Conservation (phyloP, 2,888 invertebrate genomes). For the Idaea biselata region DNA sequence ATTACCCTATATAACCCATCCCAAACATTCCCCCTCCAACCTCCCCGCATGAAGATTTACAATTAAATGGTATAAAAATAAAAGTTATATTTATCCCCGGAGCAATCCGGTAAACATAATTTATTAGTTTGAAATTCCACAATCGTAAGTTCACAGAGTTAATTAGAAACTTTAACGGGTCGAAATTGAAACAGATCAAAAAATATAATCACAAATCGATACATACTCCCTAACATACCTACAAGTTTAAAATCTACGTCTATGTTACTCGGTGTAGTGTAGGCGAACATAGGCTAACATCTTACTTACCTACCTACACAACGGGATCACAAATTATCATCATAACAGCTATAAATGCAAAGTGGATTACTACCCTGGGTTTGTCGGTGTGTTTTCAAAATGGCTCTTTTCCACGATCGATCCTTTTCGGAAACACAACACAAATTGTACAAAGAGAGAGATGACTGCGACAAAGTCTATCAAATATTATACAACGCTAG, state of each 20-base stretch:
- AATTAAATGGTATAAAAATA: slow-evolving; percentile 29
- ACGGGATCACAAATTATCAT: slow-evolving; percentile 49
- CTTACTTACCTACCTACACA: slow-evolving; percentile 55
- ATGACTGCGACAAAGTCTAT: slow-evolving; percentile 31
- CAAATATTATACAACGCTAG: slow-evolving; percentile 24
- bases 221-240: slow-evolving; percentile 63
- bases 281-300: slow-evolving; percentile 57
- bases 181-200: slow-evolving; percentile 68
- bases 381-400: slow-evolving; percentile 92
- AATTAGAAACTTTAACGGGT: slow-evolving; percentile 65
- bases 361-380: slow-evolving; percentile 68
- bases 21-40: too few relatives aligned
- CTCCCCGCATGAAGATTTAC: too few relatives aligned
- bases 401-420: slow-evolving; percentile 90
- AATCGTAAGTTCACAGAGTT: slow-evolving; percentile 72
- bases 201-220: slow-evolving; percentile 62
- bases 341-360: slow-evolving; percentile 58
- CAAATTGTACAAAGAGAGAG: slow-evolving; percentile 81
- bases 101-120: slow-evolving; percentile 60
- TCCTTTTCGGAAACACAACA: slow-evolving; percentile 94
- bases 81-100: slow-evolving; percentile 51
- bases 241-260: slow-evolving; percentile 56
- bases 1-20: too few relatives aligned
- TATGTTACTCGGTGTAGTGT: slow-evolving; percentile 44
- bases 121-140: slow-evolving; percentile 76